These are phyloP conservation scores for Bubo bubo DNA, from an alignment of 2,113 vertebrate species.

Conservation along the genomic window DNA sequence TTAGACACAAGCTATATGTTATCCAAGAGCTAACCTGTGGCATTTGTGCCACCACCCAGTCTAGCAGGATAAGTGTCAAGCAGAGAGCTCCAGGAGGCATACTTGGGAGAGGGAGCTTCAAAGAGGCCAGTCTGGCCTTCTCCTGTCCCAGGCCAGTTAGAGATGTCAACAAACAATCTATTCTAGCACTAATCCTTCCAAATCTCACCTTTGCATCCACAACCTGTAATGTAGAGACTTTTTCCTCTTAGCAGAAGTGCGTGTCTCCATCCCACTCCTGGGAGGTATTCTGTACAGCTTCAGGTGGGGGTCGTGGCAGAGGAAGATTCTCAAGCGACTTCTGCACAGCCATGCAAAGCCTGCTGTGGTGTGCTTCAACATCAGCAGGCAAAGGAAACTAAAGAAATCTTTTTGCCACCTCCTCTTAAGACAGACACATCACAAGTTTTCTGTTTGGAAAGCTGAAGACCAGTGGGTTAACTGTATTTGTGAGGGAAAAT, in stretches of 20 bases:
- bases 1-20: conserved; percentile 61
- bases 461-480: neutral
- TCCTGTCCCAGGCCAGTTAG: neutral
- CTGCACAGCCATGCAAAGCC: neutral
- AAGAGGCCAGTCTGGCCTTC: neutral
- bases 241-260: neutral
- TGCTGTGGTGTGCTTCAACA: neutral
- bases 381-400: neutral
- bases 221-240: neutral
- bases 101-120: neutral
- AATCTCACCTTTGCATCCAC: neutral
- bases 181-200: neutral
- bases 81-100: neutral
- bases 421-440: neutral
- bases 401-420: neutral
- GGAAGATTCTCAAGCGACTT: neutral
- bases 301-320: neutral
- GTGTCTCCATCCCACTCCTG: rapidly evolving
- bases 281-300: neutral
- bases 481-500: neutral
- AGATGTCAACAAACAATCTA: neutral
- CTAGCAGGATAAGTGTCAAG: neutral
- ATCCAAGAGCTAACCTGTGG: conserved; percentile 40
- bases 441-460: neutral
- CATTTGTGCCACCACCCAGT: neutral